These are phyloP conservation scores for Haliclona indistincta DNA, from an alignment of 37 sponge, comb jelly and placozoan species.

Conservation along the genomic window DNA sequence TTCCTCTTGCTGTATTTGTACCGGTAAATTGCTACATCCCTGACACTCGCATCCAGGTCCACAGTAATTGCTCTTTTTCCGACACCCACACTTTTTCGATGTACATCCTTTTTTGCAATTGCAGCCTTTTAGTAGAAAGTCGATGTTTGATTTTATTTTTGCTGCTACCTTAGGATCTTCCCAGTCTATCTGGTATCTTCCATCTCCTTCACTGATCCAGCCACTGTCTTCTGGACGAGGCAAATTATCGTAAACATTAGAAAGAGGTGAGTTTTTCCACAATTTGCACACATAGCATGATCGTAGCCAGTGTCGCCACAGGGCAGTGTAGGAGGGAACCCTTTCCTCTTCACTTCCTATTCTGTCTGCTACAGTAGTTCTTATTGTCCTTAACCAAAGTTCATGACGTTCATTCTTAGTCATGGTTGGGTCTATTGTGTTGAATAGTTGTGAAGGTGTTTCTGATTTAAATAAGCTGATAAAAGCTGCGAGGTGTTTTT, in stretches of 20 bases:
- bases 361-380: slow-evolving; percentile 3
- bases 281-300: slow-evolving; percentile 4
- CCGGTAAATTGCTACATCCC: not conserved
- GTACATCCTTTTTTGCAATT: slow-evolving; percentile 25
- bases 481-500: slow-evolving; percentile 22
- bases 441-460: slow-evolving; percentile 18
- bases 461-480: not conserved
- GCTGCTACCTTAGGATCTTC: slow-evolving; percentile 4
- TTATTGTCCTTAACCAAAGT: slow-evolving; percentile 1
- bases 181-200: slow-evolving; percentile 20
- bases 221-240: slow-evolving; percentile 15
- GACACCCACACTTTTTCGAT: slow-evolving; percentile 8
- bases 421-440: not conserved
- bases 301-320: slow-evolving; percentile 26
- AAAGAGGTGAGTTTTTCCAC: slow-evolving; percentile 8
- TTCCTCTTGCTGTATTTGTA: no score
- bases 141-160: not conserved
- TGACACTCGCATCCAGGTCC: slow-evolving; percentile 42
- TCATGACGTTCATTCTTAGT: not conserved
- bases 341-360: slow-evolving; percentile 14
- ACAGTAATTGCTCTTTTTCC: slow-evolving; percentile 16
- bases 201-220: not conserved
- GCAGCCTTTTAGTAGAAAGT: slow-evolving; percentile 17
- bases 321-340: slow-evolving; percentile 1
- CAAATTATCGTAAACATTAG: not conserved